Evolutionary conservation across 1,140 invertebrate genomes (phyloP).

Genomic region (Bemisia tabaci): DNA sequence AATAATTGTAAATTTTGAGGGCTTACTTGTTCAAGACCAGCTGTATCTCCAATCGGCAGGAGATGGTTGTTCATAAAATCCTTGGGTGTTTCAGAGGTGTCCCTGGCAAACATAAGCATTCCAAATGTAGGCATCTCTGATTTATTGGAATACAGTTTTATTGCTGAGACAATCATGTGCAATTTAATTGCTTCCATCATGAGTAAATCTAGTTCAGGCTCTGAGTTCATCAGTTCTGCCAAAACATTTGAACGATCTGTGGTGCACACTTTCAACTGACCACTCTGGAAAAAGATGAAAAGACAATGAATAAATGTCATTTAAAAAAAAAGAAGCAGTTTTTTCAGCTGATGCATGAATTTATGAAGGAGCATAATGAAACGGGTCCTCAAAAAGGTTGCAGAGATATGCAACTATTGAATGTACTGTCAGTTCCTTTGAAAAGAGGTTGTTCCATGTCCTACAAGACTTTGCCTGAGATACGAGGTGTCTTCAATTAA

Average conservation of each 20-base stretch:
- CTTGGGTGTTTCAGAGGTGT: slow-evolving; percentile 31
- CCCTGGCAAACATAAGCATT: slow-evolving; percentile 35
- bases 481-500: no score
- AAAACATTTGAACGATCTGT: slow-evolving; percentile 26
- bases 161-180: slow-evolving; percentile 33
- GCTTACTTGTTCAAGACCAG: slow-evolving; percentile 35
- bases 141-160: slow-evolving; percentile 27
- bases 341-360: no score
- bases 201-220: slow-evolving; percentile 30
- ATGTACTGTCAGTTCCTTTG: no score
- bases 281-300: slow-evolving; percentile 3
- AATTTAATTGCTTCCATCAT: slow-evolving; percentile 39
- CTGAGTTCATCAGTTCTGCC: slow-evolving; percentile 31
- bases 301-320: neutral
- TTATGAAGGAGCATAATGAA: no score
- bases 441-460: no score
- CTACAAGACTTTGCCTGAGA: no score
- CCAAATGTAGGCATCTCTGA: slow-evolving; percentile 34
- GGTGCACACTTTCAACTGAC: neutral
- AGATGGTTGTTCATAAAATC: slow-evolving; percentile 35
- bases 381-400: no score
- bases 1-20: no score
- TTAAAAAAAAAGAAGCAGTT: no score
- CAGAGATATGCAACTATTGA: no score
- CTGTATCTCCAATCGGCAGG: slow-evolving; percentile 32